These are phyloP conservation scores for Pemphigus obesinymphae DNA, from an alignment of 1,140 invertebrate species.

Conservation along the genomic window DNA sequence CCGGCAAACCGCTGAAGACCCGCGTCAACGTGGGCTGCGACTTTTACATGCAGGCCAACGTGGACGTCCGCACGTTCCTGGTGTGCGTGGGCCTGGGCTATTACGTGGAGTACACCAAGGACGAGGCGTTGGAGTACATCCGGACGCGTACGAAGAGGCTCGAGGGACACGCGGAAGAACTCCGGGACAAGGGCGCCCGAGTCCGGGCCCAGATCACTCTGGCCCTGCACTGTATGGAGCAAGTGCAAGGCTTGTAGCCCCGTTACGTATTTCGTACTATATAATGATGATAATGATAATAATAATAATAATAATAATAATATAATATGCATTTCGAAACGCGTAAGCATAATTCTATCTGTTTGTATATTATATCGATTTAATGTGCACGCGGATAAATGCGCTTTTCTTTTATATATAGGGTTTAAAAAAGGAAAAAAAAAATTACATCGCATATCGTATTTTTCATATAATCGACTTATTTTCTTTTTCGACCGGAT, in stretches of 20 bases:
- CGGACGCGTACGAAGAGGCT: conserved; percentile 64
- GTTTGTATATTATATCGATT: no score
- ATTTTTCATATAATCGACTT: not conserved
- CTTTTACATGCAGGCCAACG: conserved; percentile 67
- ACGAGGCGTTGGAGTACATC: conserved; percentile 67
- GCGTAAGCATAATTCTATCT: no score
- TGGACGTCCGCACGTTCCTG: conserved; percentile 64
- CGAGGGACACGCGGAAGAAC: conserved; percentile 58
- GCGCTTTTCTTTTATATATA: no score
- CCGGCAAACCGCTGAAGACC: conserved; percentile 61
- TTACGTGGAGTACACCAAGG: conserved; percentile 66
- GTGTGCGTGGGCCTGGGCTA: conserved; percentile 71
- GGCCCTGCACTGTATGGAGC: conserved; percentile 62
- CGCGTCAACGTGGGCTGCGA: conserved; percentile 74
- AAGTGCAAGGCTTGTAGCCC: conserved; percentile 51
- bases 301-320: no score
- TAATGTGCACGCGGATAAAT: no score
- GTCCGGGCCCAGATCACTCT: conserved; percentile 77
- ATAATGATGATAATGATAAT: no score
- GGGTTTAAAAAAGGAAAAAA: no score
- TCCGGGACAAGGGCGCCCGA: conserved; percentile 62
- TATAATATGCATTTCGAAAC: no score
- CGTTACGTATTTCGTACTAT: no score
- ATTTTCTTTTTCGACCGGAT: not conserved
- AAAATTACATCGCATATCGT: no score